Base-by-base conservation (phyloP, 2,888 invertebrate species). In the Acanthoscelides obtectus region DNA sequence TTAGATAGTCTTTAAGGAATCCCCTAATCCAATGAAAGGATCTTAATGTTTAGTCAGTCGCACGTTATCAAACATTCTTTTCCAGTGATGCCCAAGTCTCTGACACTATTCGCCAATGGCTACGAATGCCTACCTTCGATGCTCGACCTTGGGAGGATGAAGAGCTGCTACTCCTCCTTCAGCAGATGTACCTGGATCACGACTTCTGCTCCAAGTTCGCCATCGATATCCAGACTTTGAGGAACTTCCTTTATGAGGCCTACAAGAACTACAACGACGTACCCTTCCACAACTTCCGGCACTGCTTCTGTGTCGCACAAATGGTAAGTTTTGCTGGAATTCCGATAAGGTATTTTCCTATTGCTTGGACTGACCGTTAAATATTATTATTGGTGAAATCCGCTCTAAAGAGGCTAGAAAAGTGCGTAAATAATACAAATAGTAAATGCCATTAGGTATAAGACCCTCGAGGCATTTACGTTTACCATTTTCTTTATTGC, bases 271-370 rank as follows among this genome's bases (percentile, higher is more conserved):
- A 94, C 88, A 92, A 94, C 86, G 93, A 93, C 86, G 94, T 94
- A 82, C 94, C 94, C 74, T 94, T 94, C 86, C 94, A 94, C 86
- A 94, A 94, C 87, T 94, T 94, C 86, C 89, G 94, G 77, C 94
- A 94, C 83, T 94, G 93, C 85, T 94, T 94, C 86, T 94, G 94
- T 87, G 94, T 94, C 76, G 90, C 94, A 73, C 94, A 94, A 88
- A 94, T 94, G 94, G 94, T 93, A 86, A 87, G 87, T 75, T 22
- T 25, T n/a, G n/a, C n/a, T n/a, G 12, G 65, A 64, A n/a, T 64
- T 64, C n/a, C 64, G 64, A n/a, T 64, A 12, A n/a, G 64, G 64
- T n/a, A n/a, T n/a, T n/a, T n/a, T n/a, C n/a, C n/a, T n/a, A n/a
- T n/a, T n/a, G n/a, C n/a, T n/a, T n/a, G n/a, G n/a, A n/a, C n/a